Evolutionary conservation across 2,888 invertebrate species (phyloP), one percentile per base, ranked within the genome.

Genomic region (Phengaris arion): DNA sequence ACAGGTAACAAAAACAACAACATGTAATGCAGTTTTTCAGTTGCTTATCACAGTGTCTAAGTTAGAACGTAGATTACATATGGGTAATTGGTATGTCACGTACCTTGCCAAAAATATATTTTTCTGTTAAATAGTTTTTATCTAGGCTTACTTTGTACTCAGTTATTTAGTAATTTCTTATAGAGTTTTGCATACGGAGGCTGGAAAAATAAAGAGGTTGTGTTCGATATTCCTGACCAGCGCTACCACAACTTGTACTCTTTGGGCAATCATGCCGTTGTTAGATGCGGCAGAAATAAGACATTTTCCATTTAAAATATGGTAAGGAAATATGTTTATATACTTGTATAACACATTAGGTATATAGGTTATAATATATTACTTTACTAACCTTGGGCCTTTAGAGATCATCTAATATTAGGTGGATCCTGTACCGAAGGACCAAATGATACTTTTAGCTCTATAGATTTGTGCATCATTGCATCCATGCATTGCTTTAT

Each of bases 241-340:
- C 64, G 90, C 89, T 0, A 79, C 83, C 8, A 86, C 86, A 0
- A 91, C 91, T 0, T 87, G 87, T 78, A 84, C 86, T 0, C 81
- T 91, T 35, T 93, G 93, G 93, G 89, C 86, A 1, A 81, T 89
- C 77, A 86, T 89, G 76, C 93, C 93, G 0, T 78, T 92, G 12
- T 85, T 92, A 7, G 89, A 91, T 51, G 81, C 80, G 1, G 82
- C 83, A 2, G 87, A 84, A 6, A 83, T 82, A 1, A 84, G 88
- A 75, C 83, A 83, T 0, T 92, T 91, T 75, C 93, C 92, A 8
- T 92, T 92, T 75, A 86, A 85, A 77, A 91, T 92, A 78, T 92
- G 93, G 92, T 90, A 83, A 86, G 87, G 76, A 12, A 48, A 54
- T 22, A 15, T 15, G n/a, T 55, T 48, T 4, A 48, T 51, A 74